Evolutionary conservation across 2,797 vertebrate species (phyloP).

Genomic region (Staurois parvus): DNA sequence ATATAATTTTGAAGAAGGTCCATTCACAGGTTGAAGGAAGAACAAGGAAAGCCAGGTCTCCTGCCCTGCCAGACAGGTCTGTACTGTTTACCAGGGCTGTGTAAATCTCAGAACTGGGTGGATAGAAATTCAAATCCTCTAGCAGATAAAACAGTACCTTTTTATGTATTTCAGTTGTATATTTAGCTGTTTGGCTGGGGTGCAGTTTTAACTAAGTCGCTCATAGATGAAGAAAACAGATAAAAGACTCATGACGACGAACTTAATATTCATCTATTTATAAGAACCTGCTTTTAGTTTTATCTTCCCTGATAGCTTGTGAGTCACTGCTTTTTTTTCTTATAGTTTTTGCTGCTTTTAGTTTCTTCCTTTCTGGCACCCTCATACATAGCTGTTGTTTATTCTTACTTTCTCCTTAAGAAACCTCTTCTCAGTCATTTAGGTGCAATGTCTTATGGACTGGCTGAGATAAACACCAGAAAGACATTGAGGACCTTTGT

Average conservation of each 20-base stretch:
- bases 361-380: constrained; percentile 32
- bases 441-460: constrained; percentile 31
- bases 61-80: too few species aligned
- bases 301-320: constrained; percentile 27
- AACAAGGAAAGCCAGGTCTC: too few species aligned
- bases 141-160: too few species aligned
- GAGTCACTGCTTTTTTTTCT: too few species aligned
- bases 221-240: not conserved
- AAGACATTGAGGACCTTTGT: constrained; percentile 37
- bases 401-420: constrained; percentile 35
- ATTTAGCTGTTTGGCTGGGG: not conserved
- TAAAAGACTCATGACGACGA: not conserved
- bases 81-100: too few species aligned
- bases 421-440: constrained; percentile 46
- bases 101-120: too few species aligned
- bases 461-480: constrained; percentile 46
- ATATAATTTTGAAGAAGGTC: too few species aligned
- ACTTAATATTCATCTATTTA: not conserved
- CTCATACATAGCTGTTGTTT: not conserved
- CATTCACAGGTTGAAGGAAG: too few species aligned
- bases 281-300: not conserved
- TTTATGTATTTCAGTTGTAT: too few species aligned
- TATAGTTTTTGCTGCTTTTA: constrained; percentile 39
- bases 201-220: not conserved
- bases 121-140: too few species aligned